Conservation (phyloP, 2,797 vertebrate genomes). For the Garrulus glandarius region DNA sequence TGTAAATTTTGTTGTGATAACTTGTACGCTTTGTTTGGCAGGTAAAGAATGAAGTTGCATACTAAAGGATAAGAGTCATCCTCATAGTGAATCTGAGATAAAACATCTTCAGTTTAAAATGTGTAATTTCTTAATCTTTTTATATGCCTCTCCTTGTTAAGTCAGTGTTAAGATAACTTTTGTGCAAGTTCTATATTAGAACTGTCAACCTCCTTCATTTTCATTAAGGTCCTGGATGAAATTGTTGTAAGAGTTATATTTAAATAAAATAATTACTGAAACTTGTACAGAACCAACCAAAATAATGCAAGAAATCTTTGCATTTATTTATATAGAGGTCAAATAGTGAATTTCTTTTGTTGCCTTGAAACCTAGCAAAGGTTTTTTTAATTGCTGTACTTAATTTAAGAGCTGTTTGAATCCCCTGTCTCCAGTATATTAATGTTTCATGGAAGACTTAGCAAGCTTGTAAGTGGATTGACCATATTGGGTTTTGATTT, state of each 20-base stretch:
- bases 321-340: conserved; percentile 45
- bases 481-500: background rate
- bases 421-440: background rate
- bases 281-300: conserved; percentile 46
- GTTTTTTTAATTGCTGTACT: background rate
- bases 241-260: conserved; percentile 40
- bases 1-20: conserved; percentile 66
- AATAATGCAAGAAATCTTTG: conserved; percentile 36
- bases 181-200: conserved; percentile 64
- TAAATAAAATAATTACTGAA: conserved; percentile 49
- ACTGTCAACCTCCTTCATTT: conserved; percentile 31
- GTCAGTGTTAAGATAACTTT: conserved; percentile 14
- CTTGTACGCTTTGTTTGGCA: conserved; percentile 36
- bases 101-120: conserved; percentile 3
- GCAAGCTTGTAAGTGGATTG: background rate
- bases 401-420: background rate
- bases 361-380: background rate
- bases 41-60: conserved; percentile 3
- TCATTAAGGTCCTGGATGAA: conserved; percentile 8
- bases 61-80: conserved; percentile 4
- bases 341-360: background rate
- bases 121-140: conserved; percentile 38
- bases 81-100: conserved; percentile 1
- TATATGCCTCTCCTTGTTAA: conserved; percentile 20
- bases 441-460: background rate